A percentile compares a stretch with the other conserved stretches of the same genome.
phyloP scores from a whole-genome alignment of 2,113 vertebrate species.

The Vireo altiloquus region DNA sequence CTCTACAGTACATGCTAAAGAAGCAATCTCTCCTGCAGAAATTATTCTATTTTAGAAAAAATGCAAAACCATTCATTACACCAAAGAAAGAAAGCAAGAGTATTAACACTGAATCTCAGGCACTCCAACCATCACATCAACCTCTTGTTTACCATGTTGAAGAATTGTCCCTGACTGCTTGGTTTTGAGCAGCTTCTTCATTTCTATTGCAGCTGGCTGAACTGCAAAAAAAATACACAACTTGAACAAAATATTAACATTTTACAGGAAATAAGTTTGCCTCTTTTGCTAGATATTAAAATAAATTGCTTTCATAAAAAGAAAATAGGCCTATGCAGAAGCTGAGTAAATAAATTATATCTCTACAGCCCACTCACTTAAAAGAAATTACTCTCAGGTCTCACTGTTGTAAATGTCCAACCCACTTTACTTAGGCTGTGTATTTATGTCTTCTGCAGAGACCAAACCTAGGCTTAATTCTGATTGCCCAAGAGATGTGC shows the following conservation, averaged over 20 bases:
- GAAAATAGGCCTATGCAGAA: not conserved
- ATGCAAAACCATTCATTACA: not conserved
- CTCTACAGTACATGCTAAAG: not conserved
- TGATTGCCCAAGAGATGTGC: not conserved
- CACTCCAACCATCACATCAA: not conserved
- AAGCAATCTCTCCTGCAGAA: not conserved
- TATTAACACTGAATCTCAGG: not conserved
- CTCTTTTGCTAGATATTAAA: not conserved
- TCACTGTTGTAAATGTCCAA: not conserved
- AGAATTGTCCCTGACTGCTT: not conserved
- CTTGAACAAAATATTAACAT: not conserved
- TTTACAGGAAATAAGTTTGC: not conserved
- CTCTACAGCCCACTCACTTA: not conserved
- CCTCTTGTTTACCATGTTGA: accelerated
- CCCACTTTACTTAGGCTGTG: not conserved
- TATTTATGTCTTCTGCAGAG: not conserved
- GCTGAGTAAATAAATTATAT: not conserved
- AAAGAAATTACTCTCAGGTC: not conserved
- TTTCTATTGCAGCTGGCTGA: not conserved
- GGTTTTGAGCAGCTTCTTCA: not conserved
- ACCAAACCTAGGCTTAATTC: not conserved
- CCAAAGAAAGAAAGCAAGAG: not conserved
- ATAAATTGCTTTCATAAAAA: not conserved
- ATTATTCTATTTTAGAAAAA: not conserved
- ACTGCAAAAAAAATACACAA: not conserved